Evolutionary conservation across 1,140 invertebrate species (phyloP), one percentile per base, ranked within the genome.

Genomic region (Belonocnema kinseyi): DNA sequence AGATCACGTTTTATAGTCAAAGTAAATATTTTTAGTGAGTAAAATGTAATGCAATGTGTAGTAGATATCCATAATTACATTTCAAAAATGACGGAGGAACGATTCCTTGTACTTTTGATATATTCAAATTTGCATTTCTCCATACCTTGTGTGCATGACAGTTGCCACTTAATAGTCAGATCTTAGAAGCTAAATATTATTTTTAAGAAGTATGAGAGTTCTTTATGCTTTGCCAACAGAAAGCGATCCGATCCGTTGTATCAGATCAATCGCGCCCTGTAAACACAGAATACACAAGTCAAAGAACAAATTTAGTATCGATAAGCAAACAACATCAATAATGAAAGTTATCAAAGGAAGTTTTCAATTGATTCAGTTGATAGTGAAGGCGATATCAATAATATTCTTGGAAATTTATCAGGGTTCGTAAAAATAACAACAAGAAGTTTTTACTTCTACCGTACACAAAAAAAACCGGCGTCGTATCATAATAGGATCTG

Each of bases 121-220:
- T 56, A 73, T 76, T 79, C 40, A 58, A 56, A 61, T 72, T 61
- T 72, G 61, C 70, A 51, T 79, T 78, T 77, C 75, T 81, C 75
- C 77, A 78, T 81, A 81, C 80, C 80, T 81, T 81, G 80, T 81
- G 77, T 81, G 75, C 53, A 71, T 52, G n/a, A 66, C 7, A 33
- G 61, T 40, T 66, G 61, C 26, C 61, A 40, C 33, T 66, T 17
- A 40, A 66, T 40, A 61, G 58, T 61, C 26, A 66, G 26, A 66
- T 66, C 61, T 66, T 66, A 66, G 61, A n/a, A 66, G 61, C 61
- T 66, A 66, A 66, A 46, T 7, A 40, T 66, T 26, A 58, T 66
- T 66, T 61, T 66, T n/a, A 66, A 46, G 58, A 66, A 66, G 61
- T n/a, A 66, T n/a, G 26, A 61, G 58, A 46, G 13, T 33, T 66